phyloP scores from a whole-genome alignment of 2,113 vertebrate species.

The Atractosteus spatula region DNA sequence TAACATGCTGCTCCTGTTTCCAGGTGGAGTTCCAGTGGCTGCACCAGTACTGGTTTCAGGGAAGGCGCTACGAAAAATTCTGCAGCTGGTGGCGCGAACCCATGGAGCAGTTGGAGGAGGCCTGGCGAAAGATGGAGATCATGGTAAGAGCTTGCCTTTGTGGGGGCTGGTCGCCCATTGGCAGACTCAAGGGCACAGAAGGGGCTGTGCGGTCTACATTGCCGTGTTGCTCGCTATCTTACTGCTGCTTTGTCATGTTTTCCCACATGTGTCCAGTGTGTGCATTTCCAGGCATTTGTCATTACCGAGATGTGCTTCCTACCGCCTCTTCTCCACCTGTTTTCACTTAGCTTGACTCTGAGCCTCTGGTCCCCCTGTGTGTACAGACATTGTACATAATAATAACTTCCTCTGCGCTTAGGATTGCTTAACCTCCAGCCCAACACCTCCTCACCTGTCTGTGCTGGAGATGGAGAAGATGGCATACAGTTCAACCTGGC shows the following conservation, averaged over 20 bases:
- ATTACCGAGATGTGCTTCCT: no score
- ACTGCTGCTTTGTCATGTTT: neutral
- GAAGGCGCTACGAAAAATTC: conserved; percentile 80
- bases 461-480: conserved; percentile 33
- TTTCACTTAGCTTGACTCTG: no score
- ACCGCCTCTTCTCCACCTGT: no score
- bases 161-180: conserved; percentile 1
- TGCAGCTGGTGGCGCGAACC: conserved; percentile 90
- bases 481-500: conserved; percentile 41
- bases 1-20: conserved; percentile 14
- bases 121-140: conserved; percentile 89
- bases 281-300: no score
- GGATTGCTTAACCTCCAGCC: conserved; percentile 31
- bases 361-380: conserved; percentile 18
- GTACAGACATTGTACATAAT: conserved; percentile 39
- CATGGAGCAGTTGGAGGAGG: conserved; percentile 80
- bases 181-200: no score
- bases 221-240: no score
- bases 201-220: no score
- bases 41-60: conserved; percentile 97
- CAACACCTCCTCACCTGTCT: conserved; percentile 11
- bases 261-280: neutral
- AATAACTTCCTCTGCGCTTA: conserved; percentile 29
- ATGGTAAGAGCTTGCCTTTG: conserved; percentile 70
- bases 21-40: conserved; percentile 97